Percentiles rank a stretch among this genome's conserved stretches.
Conservation (phyloP, 2,888 invertebrate species). For the Imbricaverruca yamaguchii region DNA sequence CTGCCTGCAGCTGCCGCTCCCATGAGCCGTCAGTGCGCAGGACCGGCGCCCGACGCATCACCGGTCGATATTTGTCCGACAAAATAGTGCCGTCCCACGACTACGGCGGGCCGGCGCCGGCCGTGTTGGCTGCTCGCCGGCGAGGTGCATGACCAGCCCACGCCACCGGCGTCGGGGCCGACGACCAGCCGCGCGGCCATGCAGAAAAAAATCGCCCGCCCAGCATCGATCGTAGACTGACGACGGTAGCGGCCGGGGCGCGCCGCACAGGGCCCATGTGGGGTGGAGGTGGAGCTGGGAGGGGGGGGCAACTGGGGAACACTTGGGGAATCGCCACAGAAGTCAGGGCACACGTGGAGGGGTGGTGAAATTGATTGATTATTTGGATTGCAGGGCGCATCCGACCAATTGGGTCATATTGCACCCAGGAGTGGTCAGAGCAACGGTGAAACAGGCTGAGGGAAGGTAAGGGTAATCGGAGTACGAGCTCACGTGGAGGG, state of each 20-base stretch:
- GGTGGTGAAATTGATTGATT: no score
- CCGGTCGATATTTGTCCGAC: neutral
- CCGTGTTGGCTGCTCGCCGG: neutral
- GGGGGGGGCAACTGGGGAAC: no score
- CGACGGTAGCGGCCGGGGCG: neutral
- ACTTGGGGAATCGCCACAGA: no score
- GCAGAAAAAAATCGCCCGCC: slow-evolving; percentile 1
- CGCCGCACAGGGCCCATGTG: no score
- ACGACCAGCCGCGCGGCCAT: neutral
- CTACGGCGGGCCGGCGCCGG: neutral
- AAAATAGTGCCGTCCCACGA: neutral
- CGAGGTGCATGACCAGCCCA: neutral
- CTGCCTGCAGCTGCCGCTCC: neutral
- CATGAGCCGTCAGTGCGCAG: neutral
- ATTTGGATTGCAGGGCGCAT: no score
- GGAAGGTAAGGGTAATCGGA: no score
- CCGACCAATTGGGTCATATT: no score
- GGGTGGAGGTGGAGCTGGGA: no score
- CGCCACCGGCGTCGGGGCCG: neutral
- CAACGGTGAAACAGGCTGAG: no score
- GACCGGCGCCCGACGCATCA: neutral
- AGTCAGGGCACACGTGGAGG: no score
- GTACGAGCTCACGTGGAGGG: no score
- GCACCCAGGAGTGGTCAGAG: no score
- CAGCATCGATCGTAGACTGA: neutral